Evolutionary conservation across 2,888 invertebrate genomes (phyloP).

Genomic region (Tetragonisca angustula): DNA sequence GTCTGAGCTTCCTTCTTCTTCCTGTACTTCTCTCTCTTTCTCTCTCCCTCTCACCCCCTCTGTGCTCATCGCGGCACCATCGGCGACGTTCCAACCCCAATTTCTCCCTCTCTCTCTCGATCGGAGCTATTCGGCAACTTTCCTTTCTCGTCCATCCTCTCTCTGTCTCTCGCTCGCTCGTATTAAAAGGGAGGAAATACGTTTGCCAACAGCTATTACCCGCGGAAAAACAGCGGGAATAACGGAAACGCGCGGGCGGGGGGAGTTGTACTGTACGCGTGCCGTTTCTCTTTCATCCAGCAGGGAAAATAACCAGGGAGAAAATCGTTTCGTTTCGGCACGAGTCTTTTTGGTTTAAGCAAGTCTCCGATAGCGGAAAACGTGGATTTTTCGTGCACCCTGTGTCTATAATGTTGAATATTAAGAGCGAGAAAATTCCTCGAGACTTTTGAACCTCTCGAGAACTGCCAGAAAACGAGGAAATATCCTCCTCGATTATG

Average conservation of each 20-base stretch:
- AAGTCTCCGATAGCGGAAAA: neutral
- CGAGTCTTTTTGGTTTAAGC: neutral
- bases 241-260: neutral
- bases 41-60: neutral
- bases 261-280: neutral
- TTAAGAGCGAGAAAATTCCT: no score
- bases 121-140: constrained; percentile 49
- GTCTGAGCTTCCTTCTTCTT: constrained; percentile 62
- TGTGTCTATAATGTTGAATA: no score
- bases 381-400: neutral
- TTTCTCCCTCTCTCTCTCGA: constrained; percentile 52
- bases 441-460: no score
- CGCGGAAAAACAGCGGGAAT: neutral
- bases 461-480: no score
- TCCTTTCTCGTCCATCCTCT: neutral
- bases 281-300: neutral
- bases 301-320: neutral
- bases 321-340: neutral
- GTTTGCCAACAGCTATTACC: constrained; percentile 25
- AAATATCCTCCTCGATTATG: no score
- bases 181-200: constrained; percentile 35
- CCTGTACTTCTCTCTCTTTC: constrained; percentile 6
- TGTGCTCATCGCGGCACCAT: constrained; percentile 33
- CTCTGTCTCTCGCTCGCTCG: constrained; percentile 49
- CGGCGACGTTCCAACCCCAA: constrained; percentile 62